Conservation (phyloP, 1,140 invertebrate genomes). For the Eurosta solidaginis region DNA sequence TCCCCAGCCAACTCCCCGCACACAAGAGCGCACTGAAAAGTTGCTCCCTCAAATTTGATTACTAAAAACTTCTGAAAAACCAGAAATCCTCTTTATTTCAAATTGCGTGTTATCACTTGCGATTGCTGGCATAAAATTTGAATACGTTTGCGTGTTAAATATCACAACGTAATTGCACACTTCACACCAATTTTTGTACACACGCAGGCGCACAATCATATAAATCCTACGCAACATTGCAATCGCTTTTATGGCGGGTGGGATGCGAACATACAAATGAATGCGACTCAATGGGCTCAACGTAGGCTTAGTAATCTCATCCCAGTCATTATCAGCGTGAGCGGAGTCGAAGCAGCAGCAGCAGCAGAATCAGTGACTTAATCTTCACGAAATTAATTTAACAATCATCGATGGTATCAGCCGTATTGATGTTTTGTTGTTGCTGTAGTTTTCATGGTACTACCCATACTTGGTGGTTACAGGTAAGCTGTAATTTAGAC, state of each 20-base stretch:
- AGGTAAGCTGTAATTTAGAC: too few species aligned
- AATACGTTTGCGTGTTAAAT: not conserved
- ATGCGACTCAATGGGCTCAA: not conserved
- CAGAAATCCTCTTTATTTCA: not conserved
- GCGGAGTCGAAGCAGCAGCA: not conserved
- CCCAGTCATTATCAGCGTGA: not conserved
- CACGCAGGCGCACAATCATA: not conserved
- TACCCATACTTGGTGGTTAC: not conserved
- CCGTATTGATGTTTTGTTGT: not conserved
- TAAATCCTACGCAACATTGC: not conserved
- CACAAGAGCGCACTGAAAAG: too few species aligned
- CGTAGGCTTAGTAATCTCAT: not conserved
- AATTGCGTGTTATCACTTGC: conserved; percentile 18
- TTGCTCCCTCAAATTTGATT: too few species aligned
- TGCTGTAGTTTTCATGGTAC: not conserved
- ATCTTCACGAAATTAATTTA: conserved; percentile 18
- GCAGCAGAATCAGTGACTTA: not conserved
- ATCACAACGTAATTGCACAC: not conserved
- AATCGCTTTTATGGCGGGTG: not conserved
- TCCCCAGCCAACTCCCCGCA: too few species aligned
- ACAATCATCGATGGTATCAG: not conserved
- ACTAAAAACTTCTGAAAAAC: too few species aligned
- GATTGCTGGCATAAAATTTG: conserved; percentile 21
- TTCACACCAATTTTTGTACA: not conserved
- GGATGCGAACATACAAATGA: not conserved